Conservation (phyloP, 2,113 vertebrate species). For the Triplophysa rosa region DNA sequence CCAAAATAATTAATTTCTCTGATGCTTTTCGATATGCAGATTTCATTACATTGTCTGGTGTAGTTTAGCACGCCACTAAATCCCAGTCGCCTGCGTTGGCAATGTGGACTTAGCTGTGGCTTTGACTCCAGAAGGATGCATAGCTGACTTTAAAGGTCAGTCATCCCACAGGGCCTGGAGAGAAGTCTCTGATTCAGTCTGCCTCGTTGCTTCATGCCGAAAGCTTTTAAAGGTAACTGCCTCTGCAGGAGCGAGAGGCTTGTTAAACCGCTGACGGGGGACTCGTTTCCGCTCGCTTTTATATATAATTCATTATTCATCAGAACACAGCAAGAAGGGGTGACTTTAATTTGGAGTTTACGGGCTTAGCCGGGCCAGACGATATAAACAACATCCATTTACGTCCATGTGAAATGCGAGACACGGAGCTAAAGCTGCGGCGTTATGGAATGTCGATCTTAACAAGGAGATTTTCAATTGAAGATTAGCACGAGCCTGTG, state of each 20-base stretch:
- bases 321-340: slow-evolving; percentile 34
- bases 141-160: slow-evolving; percentile 38
- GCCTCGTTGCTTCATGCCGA: slow-evolving; percentile 19
- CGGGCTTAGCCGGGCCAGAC: neutral
- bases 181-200: slow-evolving; percentile 35
- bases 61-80: neutral
- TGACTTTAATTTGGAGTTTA: slow-evolving; percentile 44
- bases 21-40: neutral
- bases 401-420: neutral
- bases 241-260: slow-evolving; percentile 25
- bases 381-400: slow-evolving; percentile 32
- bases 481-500: neutral
- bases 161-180: neutral
- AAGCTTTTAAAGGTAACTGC: slow-evolving; percentile 34
- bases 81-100: slow-evolving; percentile 1
- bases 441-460: neutral
- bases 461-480: slow-evolving; percentile 2
- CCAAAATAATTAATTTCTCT: neutral
- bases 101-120: neutral
- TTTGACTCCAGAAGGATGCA: slow-evolving; percentile 2
- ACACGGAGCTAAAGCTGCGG: neutral
- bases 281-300: slow-evolving; percentile 35
- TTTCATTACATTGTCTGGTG: slow-evolving; percentile 5
- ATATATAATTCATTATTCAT: slow-evolving; percentile 51
- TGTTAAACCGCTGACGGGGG: slow-evolving; percentile 27